phyloP scores from a whole-genome alignment of 37 sponge, comb jelly and placozoan genomes.

The Diacarnus erythraeanus region DNA sequence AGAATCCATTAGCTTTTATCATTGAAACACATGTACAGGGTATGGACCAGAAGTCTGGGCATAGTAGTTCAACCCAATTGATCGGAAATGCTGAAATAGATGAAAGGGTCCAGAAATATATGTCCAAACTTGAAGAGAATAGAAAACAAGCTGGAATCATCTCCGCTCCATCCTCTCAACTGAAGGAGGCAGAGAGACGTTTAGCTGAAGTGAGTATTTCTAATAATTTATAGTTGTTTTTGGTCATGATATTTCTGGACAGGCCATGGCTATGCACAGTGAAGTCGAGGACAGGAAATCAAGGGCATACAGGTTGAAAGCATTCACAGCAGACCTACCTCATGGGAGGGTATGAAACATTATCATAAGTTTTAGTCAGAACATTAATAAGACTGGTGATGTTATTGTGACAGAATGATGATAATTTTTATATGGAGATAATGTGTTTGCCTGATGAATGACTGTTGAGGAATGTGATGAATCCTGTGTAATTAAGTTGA shows the following conservation, averaged over 20 bases:
- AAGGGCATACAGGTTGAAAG: conserved; percentile 49
- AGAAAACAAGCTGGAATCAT: conserved; percentile 32
- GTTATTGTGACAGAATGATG: too few relatives aligned
- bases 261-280: conserved; percentile 36
- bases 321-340: conserved; percentile 57
- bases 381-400: too few relatives aligned
- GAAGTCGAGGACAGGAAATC: conserved; percentile 5
- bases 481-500: not conserved
- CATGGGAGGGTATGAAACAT: too few relatives aligned
- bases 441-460: not conserved
- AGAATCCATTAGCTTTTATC: too few relatives aligned
- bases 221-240: not conserved
- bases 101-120: not conserved
- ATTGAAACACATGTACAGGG: too few relatives aligned
- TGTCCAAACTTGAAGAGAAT: not conserved
- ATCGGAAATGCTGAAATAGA: too few relatives aligned
- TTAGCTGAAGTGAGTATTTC: conserved; percentile 43
- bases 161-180: conserved; percentile 35
- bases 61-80: too few relatives aligned
- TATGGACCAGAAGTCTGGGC: too few relatives aligned
- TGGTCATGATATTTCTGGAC: too few relatives aligned
- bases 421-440: too few relatives aligned
- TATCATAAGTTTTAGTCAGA: too few relatives aligned
- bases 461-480: not conserved
- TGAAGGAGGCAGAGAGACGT: conserved; percentile 42